phyloP scores from a whole-genome alignment of 2,888 invertebrate species.

The Latrodectus elegans region DNA sequence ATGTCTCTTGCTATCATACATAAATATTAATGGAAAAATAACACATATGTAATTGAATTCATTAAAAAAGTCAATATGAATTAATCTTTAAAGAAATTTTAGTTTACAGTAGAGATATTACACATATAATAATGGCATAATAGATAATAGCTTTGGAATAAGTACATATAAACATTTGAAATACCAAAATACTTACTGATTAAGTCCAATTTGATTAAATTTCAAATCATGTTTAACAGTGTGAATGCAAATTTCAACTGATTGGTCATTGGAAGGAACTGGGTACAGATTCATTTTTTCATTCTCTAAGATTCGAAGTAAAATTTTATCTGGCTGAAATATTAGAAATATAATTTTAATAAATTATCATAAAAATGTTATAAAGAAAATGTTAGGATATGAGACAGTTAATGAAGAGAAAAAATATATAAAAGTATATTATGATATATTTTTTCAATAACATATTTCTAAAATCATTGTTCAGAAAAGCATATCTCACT shows the following conservation, averaged over 20 bases:
- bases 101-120: neutral
- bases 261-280: constrained; percentile 54
- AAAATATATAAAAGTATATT: neutral
- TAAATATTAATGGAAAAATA: neutral
- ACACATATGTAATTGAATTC: no score
- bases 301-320: constrained; percentile 40
- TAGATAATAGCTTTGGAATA: neutral
- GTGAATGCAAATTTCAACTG: constrained; percentile 37
- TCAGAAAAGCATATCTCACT: constrained; percentile 6
- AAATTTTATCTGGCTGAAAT: constrained; percentile 59
- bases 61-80: no score
- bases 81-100: neutral
- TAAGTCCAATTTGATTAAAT: constrained; percentile 34
- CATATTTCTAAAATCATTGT: neutral
- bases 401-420: neutral
- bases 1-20: neutral
- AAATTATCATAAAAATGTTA: neutral
- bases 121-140: neutral
- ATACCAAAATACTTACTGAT: constrained; percentile 39
- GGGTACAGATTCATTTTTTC: constrained; percentile 53
- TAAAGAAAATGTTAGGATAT: neutral
- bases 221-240: constrained; percentile 52
- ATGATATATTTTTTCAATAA: neutral
- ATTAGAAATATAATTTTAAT: neutral
- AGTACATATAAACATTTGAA: neutral